Evolutionary conservation across 2,888 invertebrate genomes (phyloP), one percentile per base, ranked within the genome.

Genomic region (Drosophila lacicola): DNA sequence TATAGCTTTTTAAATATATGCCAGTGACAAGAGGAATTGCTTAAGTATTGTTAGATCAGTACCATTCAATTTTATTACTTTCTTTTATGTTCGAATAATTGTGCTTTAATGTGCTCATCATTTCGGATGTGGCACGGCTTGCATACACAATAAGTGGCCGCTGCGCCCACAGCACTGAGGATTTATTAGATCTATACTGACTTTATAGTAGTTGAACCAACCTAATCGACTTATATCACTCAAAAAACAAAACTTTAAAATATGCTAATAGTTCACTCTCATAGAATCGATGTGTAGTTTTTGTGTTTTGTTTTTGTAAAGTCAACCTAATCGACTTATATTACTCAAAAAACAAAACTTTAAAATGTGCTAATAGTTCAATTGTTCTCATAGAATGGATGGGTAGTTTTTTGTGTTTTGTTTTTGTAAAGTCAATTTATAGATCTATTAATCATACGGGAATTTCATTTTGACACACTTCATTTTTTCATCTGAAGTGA

Each of bases 1-100:
- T 58, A 82, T 80, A 45, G 73, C 51, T 61, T 78, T 84, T 84
- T 87, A 82, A 84, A 74, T 72, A 67, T 76, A 82, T 74, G 70
- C 74, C 49, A 55, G 51, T 4, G 61, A 82, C 54, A 74, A 70
- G 67, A 74, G 73, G 64, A 55, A 83, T 74, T 77, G 61, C 66
- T 64, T 62, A 83, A 70, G 67, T 53, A 63, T 82, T 75, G 69
- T 71, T 64, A 82, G 75, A 81, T 69, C 65, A 64, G 61, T 37
- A 47, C 14, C 33, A 70, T 68, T 64, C 61, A 50, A 54, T 51
- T 83, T 78, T 51, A 74, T 70, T 14, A 49, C 67, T 57, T 55
- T 68, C 67, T 64, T 86, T 70, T 87, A 82, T 83, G 41, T 61
- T 45, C 55, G 63, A 76, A 82, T 87, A 83, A 83, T 72, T 79